Conservation (phyloP, 2,797 vertebrate genomes). For the Malurus leucopterus region DNA sequence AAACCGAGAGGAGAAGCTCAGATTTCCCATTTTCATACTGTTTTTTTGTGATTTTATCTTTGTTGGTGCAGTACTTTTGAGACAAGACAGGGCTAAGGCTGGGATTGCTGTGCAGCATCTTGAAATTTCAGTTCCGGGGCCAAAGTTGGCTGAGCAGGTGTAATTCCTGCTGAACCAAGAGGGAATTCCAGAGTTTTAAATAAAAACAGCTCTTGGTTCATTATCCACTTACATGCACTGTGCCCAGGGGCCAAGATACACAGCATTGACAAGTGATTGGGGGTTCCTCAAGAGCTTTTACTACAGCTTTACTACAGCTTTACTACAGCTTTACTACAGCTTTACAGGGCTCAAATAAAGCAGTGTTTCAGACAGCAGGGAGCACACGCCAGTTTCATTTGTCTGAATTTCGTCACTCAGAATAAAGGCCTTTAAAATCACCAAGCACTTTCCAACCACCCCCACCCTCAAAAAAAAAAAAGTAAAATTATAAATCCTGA, state of each 20-base stretch:
- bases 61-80: rapidly evolving
- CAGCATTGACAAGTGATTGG: constrained; percentile 27
- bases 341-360: neutral
- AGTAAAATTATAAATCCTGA: neutral
- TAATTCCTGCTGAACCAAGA: neutral
- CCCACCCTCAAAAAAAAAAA: neutral
- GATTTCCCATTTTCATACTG: neutral
- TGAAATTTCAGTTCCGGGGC: neutral
- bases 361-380: neutral
- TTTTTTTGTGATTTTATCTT: neutral
- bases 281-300: neutral
- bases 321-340: neutral
- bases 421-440: constrained; percentile 39
- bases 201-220: constrained; percentile 24
- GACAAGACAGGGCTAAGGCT: neutral
- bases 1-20: neutral
- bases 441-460: neutral
- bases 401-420: constrained; percentile 24
- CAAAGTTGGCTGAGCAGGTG: constrained; percentile 32
- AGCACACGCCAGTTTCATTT: constrained; percentile 11
- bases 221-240: constrained; percentile 6
- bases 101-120: neutral
- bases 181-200: constrained; percentile 8
- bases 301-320: constrained; percentile 6
- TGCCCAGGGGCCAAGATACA: constrained; percentile 18